Base-by-base conservation (phyloP, 1,140 invertebrate genomes). In the Drusus annulatus region DNA sequence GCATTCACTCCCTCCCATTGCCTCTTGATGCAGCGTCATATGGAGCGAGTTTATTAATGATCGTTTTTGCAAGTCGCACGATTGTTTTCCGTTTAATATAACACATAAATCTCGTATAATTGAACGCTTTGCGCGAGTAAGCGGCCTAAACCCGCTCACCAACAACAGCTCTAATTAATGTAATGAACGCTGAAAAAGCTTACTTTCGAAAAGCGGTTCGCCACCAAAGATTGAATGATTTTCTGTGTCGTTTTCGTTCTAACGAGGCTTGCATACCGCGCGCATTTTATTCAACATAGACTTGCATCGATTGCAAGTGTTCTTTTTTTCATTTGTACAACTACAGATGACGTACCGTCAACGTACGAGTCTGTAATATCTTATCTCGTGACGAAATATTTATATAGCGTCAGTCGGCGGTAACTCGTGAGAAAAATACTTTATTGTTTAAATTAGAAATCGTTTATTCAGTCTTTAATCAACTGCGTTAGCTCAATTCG, bases 61-160 rank as follows among this genome's bases (percentile, higher is more conserved):
- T 3, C 17, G 71, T 58, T 75, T 75, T 75, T 75, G 52, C 71
- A 56, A 56, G 71, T 56, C 71, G 31, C 71, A 58, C 71, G 52
- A 75, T 75, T 75, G 52, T 75, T 75, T 58, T 75, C 58, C 36
- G 58, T 75, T 75, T 75, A 58, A 36, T 75, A 31, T 58, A 71
- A 52, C 54, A 28, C 54, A 75, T 75, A 75, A 75, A 75, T 75
- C 71, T 75, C 16, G 15, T 75, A 28, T 75, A 75, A 58, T 75
- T 75, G 71, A 75, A 28, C 71, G 54, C 31, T 58, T 56, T 56
- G 58, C 58, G 52, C 71, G 71, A 75, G 52, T 52, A 52, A 52
- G 17, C 52, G 52, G 15, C 25, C 52, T 75, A 58, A 75, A 36
- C 25, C 54, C 21, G 71, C 52, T 56, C 51, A 74, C 31, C 71